Conservation (phyloP, 1,140 invertebrate genomes). For the Brachionus paranguensis region DNA sequence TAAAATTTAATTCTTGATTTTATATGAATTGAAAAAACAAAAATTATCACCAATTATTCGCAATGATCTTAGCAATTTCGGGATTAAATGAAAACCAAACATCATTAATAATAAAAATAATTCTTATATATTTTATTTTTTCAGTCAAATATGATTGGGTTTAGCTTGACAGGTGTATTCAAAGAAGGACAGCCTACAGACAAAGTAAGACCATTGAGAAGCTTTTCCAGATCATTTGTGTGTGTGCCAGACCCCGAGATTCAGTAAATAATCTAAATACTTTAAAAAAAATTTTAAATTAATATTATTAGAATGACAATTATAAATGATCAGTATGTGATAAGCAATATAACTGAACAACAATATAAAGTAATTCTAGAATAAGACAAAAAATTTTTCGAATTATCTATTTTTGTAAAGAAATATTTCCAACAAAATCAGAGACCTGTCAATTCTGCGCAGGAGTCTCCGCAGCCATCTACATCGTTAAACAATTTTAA, state of each 20-base stretch:
- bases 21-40: too few species aligned
- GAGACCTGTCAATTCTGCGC: background rate
- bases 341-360: background rate
- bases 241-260: constrained; percentile 7
- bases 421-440: constrained; percentile 24
- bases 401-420: background rate
- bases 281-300: background rate
- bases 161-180: background rate
- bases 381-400: background rate
- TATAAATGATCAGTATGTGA: constrained; percentile 24
- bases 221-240: background rate
- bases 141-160: background rate
- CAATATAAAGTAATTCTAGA: background rate
- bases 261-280: background rate
- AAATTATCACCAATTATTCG: too few species aligned
- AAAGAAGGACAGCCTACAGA: constrained; percentile 11
- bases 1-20: too few species aligned
- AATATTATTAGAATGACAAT: constrained; percentile 4
- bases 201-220: constrained; percentile 17
- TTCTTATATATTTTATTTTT: background rate
- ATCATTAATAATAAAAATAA: background rate
- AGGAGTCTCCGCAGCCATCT: background rate
- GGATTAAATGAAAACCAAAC: too few species aligned
- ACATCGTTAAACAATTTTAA: background rate
- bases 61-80: too few species aligned